A percentile compares a stretch with the other conserved stretches of the same genome.
These are phyloP conservation scores for Thera obeliscata DNA, from an alignment of 2,888 invertebrate species.

Conservation along the genomic window DNA sequence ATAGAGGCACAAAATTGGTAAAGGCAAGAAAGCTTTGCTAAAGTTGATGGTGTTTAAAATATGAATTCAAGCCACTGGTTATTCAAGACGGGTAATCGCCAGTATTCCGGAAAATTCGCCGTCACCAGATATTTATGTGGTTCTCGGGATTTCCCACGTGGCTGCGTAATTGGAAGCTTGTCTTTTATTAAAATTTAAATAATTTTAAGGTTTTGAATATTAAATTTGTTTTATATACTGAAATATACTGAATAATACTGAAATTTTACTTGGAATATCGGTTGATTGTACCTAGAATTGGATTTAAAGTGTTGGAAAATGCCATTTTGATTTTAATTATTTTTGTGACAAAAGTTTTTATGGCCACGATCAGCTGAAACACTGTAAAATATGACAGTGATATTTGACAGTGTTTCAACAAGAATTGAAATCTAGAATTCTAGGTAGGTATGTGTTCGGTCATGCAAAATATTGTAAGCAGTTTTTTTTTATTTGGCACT, in stretches of 20 bases:
- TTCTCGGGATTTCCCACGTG: slow-evolving; percentile 24
- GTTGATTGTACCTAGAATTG: too few relatives aligned
- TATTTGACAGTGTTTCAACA: too few relatives aligned
- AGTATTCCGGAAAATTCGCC: slow-evolving; percentile 7
- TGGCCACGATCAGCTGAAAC: too few relatives aligned
- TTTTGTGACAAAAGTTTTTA: too few relatives aligned
- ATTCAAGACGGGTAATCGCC: slow-evolving; percentile 9
- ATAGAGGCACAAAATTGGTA: too few relatives aligned
- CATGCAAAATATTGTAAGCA: background rate
- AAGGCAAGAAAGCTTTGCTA: too few relatives aligned
- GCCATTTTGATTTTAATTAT: too few relatives aligned
- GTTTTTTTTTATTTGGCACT: background rate
- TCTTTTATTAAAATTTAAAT: slow-evolving; percentile 10
- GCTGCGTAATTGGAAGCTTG: slow-evolving; percentile 20
- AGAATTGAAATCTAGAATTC: too few relatives aligned
- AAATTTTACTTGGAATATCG: background rate
- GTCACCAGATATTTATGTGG: slow-evolving; percentile 11
- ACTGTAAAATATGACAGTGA: too few relatives aligned
- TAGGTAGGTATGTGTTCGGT: too few relatives aligned
- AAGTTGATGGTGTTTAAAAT: slow-evolving; percentile 6
- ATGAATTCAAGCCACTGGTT: slow-evolving; percentile 13
- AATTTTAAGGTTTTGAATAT: slow-evolving; percentile 9
- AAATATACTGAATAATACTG: background rate
- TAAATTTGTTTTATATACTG: background rate
- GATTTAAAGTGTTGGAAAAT: too few relatives aligned